Evolutionary conservation across 2,797 vertebrate genomes (phyloP).

Genomic region (Hypotaenidia philippensis): DNA sequence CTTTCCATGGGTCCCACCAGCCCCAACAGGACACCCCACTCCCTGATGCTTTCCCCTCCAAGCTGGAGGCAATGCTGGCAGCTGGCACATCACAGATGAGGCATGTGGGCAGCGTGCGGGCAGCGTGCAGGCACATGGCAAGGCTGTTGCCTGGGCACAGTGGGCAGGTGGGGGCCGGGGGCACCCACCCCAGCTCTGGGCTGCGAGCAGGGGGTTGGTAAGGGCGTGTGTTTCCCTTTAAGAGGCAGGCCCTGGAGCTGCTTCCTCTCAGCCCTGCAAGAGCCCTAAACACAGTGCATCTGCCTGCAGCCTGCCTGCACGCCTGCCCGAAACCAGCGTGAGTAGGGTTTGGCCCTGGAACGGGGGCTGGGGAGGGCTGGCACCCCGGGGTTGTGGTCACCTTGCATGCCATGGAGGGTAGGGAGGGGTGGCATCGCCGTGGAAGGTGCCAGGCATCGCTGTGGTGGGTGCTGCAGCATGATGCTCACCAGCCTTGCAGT

Average conservation of each 20-base stretch:
- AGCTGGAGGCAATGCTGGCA: accelerated
- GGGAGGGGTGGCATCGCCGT: background rate
- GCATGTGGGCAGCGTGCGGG: background rate
- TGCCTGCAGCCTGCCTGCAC: slow-evolving; percentile 44
- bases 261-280: slow-evolving; percentile 69
- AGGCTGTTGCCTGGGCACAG: background rate
- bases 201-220: slow-evolving; percentile 36
- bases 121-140: accelerated
- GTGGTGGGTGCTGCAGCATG: background rate
- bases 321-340: slow-evolving; percentile 41
- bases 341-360: slow-evolving; percentile 23
- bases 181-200: background rate
- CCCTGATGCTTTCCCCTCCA: background rate
- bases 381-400: background rate
- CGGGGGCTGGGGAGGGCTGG: background rate
- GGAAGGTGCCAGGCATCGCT: background rate
- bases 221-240: slow-evolving; percentile 79
- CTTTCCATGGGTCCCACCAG: background rate
- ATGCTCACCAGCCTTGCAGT: accelerated
- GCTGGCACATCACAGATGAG: background rate
- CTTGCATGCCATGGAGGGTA: background rate
- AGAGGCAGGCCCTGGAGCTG: slow-evolving; percentile 76
- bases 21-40: accelerated
- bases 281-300: slow-evolving; percentile 71
- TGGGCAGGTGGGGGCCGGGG: background rate